Percentiles rank a stretch among this genome's conserved stretches.
Evolutionary conservation across 2,797 vertebrate genomes (phyloP).

Genomic region (Kryptolebias ocellatus): DNA sequence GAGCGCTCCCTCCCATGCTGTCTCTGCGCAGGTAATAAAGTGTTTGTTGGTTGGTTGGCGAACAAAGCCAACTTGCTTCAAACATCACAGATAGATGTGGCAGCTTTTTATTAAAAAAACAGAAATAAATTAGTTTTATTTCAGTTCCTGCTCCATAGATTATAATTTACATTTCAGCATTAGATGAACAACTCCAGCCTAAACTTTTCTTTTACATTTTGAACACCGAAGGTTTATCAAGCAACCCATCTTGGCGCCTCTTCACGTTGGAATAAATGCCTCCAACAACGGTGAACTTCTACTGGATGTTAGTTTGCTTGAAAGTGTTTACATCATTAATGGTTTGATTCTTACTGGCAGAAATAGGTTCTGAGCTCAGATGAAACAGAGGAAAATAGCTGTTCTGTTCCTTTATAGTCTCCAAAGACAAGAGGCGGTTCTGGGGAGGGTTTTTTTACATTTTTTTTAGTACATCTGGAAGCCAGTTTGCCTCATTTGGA

Average conservation of each 20-base stretch:
- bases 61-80: slow-evolving; percentile 20
- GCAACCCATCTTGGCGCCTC: too few relatives aligned
- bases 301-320: slow-evolving; percentile 47
- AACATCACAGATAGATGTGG: slow-evolving; percentile 3
- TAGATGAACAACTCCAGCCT: too few relatives aligned
- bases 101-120: neutral
- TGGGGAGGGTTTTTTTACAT: slow-evolving; percentile 24
- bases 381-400: slow-evolving; percentile 31
- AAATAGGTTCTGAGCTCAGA: slow-evolving; percentile 23
- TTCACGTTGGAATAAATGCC: neutral
- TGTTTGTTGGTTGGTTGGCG: slow-evolving; percentile 32
- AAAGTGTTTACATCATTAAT: slow-evolving; percentile 48
- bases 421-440: slow-evolving; percentile 44
- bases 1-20: slow-evolving; percentile 16
- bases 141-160: too few relatives aligned
- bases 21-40: slow-evolving; percentile 30
- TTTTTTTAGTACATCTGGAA: slow-evolving; percentile 45
- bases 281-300: neutral
- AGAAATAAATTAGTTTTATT: too few relatives aligned
- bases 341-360: slow-evolving; percentile 30
- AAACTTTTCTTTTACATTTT: too few relatives aligned
- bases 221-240: too few relatives aligned
- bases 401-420: slow-evolving; percentile 43
- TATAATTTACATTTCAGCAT: too few relatives aligned
- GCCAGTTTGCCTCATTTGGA: slow-evolving; percentile 61